These are phyloP conservation scores for Allophyes oxyacanthae DNA, from an alignment of 2,888 invertebrate genomes.

Conservation along the genomic window DNA sequence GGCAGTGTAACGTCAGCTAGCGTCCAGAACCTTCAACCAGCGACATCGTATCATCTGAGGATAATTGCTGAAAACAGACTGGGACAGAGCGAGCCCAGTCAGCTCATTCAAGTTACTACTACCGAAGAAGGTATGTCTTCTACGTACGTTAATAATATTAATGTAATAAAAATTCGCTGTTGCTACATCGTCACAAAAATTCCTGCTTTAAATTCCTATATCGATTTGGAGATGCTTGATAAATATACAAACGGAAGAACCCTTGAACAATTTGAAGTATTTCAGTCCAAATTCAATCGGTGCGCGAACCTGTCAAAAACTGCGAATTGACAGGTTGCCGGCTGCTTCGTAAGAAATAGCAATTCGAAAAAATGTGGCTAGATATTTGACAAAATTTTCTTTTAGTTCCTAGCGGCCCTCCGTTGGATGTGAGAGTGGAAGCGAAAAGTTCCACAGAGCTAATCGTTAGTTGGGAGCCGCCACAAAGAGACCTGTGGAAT, in stretches of 20 bases:
- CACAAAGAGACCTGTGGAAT: constrained; percentile 95
- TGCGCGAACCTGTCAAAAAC: too few species aligned
- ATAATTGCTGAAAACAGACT: constrained; percentile 97
- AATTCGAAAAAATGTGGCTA: too few species aligned
- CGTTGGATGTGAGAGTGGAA: constrained; percentile 94
- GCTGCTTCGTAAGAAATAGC: too few species aligned
- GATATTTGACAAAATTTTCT: background rate
- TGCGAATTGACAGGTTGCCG: too few species aligned
- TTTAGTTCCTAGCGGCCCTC: constrained; percentile 94
- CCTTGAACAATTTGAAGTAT: too few species aligned
- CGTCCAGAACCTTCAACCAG: constrained; percentile 94
- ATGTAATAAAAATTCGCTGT: too few species aligned
- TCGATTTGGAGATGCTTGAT: too few species aligned
- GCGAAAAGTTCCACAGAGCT: constrained; percentile 96
- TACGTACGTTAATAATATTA: background rate
- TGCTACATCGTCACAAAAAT: too few species aligned
- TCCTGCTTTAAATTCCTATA: too few species aligned
- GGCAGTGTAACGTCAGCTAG: constrained; percentile 95
- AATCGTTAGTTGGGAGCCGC: constrained; percentile 96
- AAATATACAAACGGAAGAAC: too few species aligned
- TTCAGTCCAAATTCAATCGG: too few species aligned
- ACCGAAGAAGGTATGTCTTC: constrained; percentile 91
- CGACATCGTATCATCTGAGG: constrained; percentile 96
- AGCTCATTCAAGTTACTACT: constrained; percentile 95
- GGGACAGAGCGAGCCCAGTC: constrained; percentile 96